Conservation (phyloP, 2,888 invertebrate species). For the Pemphredon lugubris region DNA sequence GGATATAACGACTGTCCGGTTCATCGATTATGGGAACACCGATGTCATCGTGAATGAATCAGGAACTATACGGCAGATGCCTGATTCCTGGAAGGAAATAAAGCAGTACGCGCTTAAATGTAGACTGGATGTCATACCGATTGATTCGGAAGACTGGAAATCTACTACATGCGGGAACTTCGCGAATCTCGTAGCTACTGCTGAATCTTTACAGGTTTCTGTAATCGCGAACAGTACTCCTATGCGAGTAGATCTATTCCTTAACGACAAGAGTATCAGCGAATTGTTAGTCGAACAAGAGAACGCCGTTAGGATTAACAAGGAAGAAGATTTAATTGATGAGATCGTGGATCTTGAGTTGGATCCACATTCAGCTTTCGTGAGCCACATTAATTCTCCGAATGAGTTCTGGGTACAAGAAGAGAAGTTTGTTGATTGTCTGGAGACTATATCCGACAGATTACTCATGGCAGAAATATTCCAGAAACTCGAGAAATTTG, state of each 20-base stretch:
- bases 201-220: slow-evolving; percentile 56
- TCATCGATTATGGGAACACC: slow-evolving; percentile 91
- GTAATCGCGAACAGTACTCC: slow-evolving; percentile 75
- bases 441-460: slow-evolving; percentile 85
- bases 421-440: slow-evolving; percentile 84
- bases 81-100: slow-evolving; percentile 83
- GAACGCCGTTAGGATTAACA: slow-evolving; percentile 62
- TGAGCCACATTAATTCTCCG: slow-evolving; percentile 86
- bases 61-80: slow-evolving; percentile 84
- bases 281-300: slow-evolving; percentile 69
- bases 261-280: slow-evolving; percentile 72
- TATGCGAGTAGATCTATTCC: slow-evolving; percentile 79
- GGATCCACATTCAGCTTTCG: slow-evolving; percentile 83
- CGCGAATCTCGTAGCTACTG: slow-evolving; percentile 68
- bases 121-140: slow-evolving; percentile 86
- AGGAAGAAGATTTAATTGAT: slow-evolving; percentile 69
- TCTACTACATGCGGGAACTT: slow-evolving; percentile 84
- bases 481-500: slow-evolving; percentile 82
- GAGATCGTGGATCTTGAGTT: slow-evolving; percentile 73
- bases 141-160: slow-evolving; percentile 86
- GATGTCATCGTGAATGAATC: slow-evolving; percentile 87
- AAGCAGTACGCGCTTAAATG: slow-evolving; percentile 85
- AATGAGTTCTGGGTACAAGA: slow-evolving; percentile 89
- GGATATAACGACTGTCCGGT: slow-evolving; percentile 89
- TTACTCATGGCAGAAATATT: slow-evolving; percentile 83